These are phyloP conservation scores for Polypterus senegalus DNA, from an alignment of 2,113 vertebrate genomes.

Conservation along the genomic window DNA sequence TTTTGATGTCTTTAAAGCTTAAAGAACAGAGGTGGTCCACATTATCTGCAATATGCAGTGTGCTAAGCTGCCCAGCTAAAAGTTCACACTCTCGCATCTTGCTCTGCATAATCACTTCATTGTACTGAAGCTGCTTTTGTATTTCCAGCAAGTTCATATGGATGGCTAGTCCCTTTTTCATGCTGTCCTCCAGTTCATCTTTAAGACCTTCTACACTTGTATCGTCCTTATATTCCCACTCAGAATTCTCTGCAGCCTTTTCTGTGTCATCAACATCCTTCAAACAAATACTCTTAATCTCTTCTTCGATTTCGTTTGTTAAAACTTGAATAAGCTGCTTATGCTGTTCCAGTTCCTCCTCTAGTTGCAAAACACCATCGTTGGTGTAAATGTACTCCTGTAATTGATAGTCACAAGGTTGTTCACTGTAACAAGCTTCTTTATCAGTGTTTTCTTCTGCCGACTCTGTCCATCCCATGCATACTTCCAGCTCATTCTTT, in stretches of 20 bases:
- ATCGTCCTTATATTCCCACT: slow-evolving; percentile 24
- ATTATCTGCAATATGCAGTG: slow-evolving; percentile 44
- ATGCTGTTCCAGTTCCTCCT: slow-evolving; percentile 61
- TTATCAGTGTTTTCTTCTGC: slow-evolving; percentile 52
- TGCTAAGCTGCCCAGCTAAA: slow-evolving; percentile 62
- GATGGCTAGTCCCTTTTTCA: slow-evolving; percentile 64
- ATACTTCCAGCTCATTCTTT: slow-evolving; percentile 48
- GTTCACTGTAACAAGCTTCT: slow-evolving; percentile 34
- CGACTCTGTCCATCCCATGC: slow-evolving; percentile 39
- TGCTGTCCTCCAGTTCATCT: slow-evolving; percentile 62
- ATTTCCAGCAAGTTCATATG: slow-evolving; percentile 60
- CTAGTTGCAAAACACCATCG: slow-evolving; percentile 59
- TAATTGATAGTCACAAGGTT: slow-evolving; percentile 37
- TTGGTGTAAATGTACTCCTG: slow-evolving; percentile 47
- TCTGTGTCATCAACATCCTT: slow-evolving; percentile 11
- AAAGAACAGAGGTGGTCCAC: slow-evolving; percentile 11
- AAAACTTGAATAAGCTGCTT: slow-evolving; percentile 63
- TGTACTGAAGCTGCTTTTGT: slow-evolving; percentile 65
- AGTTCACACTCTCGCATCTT: slow-evolving; percentile 77
- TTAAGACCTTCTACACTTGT: slow-evolving; percentile 52
- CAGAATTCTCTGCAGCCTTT: slow-evolving; percentile 13
- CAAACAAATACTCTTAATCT: slow-evolving; percentile 40
- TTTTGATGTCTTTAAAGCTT: slow-evolving; percentile 32
- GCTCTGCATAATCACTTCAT: slow-evolving; percentile 53
- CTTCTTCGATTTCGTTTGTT: slow-evolving; percentile 68